phyloP scores from a whole-genome alignment of 2,888 invertebrate species.

The Nasonovia ribisnigri region DNA sequence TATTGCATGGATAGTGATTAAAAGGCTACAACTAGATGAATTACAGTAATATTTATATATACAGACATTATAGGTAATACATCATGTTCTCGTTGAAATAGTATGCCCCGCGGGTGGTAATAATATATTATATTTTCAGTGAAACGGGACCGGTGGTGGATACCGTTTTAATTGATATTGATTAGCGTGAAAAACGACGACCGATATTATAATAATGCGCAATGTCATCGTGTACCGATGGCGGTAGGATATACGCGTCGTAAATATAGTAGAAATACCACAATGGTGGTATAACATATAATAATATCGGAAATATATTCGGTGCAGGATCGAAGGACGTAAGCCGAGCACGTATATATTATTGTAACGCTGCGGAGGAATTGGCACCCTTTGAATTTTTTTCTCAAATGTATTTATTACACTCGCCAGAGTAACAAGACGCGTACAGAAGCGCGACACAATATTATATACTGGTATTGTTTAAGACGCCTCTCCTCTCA shows the following conservation, averaged over 20 bases:
- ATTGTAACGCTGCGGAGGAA: background rate
- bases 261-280: too few relatives aligned
- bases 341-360: background rate
- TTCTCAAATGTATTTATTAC: conserved; percentile 6
- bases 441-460: background rate
- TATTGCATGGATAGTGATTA: conserved; percentile 20
- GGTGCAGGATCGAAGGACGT: background rate
- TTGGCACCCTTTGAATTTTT: background rate
- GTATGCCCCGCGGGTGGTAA: background rate
- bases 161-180: background rate
- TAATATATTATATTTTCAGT: conserved; percentile 5
- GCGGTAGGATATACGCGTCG: background rate
- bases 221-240: background rate
- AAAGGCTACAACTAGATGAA: background rate
- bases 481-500: background rate
- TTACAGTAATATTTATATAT: background rate
- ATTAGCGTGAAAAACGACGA: conserved; percentile 5
- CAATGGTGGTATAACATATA: too few relatives aligned
- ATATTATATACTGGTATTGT: background rate
- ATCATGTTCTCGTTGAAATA: background rate
- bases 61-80: background rate
- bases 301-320: background rate
- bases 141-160: background rate
- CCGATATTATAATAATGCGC: background rate
- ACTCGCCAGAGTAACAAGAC: background rate